Evolutionary conservation across 2,797 vertebrate species (phyloP), one percentile per base, ranked within the genome.

Genomic region (Alauda arvensis): DNA sequence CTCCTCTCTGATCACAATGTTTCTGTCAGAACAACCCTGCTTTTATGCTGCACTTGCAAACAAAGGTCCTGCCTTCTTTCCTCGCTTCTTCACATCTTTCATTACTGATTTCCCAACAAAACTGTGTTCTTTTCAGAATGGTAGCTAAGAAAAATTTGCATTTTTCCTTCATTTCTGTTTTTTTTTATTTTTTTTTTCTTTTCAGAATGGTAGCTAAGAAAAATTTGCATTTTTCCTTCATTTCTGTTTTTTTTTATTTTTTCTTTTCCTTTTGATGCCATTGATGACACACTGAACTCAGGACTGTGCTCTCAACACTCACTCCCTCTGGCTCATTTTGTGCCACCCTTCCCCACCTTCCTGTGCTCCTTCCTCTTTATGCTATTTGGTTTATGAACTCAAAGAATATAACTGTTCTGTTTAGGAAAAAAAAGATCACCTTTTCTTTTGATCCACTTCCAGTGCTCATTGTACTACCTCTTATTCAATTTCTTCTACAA

Each of bases 321-420:
- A 42, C 40, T 92, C 72, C 63, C 61, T 81, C 78, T 8, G 20
- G 26, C 79, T 92, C 53, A 40, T 45, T 67, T 87, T 10, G 7
- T 65, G 51, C 75, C 83, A 83, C 42, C 66, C 45, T 28, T 87
- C 59, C 66, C 85, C 60, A 79, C 75, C 75, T 90, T 79, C 39
- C 74, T 21, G 46, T 6, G 1, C 72, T 85, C 29, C 34, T 53
- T 91, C 48, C 25, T 83, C 85, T 91, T 94, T 80, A 70, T 82
- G 55, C n/a, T 79, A 18, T 90, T 92, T 92, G 77, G 42, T 94
- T 93, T 88, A 88, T 93, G 83, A 89, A 76, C 43, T 93, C 76
- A 81, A 34, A 87, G 88, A 93, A 86, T 69, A 29, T 45, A 79
- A 86, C 83, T 68, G 18, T 65, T 94, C 83, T 85, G 76, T 79